Evolutionary conservation across 1,140 invertebrate species (phyloP), one percentile per base, ranked within the genome.

Genomic region (Psilanteris sp.): DNA sequence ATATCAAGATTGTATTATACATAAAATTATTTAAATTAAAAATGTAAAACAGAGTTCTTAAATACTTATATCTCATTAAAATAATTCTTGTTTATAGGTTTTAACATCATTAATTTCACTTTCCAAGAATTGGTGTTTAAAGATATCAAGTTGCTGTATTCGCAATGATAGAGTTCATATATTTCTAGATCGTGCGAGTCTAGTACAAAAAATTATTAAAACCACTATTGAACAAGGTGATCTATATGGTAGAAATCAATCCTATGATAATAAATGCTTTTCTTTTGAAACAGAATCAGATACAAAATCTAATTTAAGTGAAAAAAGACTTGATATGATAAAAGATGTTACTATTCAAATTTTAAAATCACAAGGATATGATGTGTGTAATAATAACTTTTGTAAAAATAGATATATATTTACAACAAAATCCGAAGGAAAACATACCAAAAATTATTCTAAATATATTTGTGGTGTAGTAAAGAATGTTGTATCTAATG

Each of bases 381-480:
- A 61, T 50, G 14, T 86, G 61, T 44, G 44, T 9, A 48, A 79
- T 48, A 29, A 78, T 13, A 9, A 32, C 7, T 0, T 7, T 11
- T 18, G 36, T n/a, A 1, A 72, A 78, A 32, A 77, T 79, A 85
- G 75, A 72, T 78, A 81, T 32, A 29, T 88, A 18, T 85, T 91
- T 39, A 62, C 87, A 1, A 83, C 84, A 4, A 91, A 88, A 50
- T 91, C 89, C 5, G 78, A 87, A 10, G 80, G 74, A 70, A 79
- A 48, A 32, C 36, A 50, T 8, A 41, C 72, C 36, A 50, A 84
- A 9, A 70, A 70, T 16, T 79, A 68, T 50, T 64, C 68, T 6
- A 78, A 70, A 34, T 74, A 83, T 37, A 41, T 90, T 16, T 90
- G 90, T 66, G 90, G 89, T 1, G 81, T 88, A 43, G 89, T 90